A percentile compares a stretch with the other conserved stretches of the same genome.
These are phyloP conservation scores for Enteromius paludinosus DNA, from an alignment of 2,797 vertebrate species.

Conservation along the genomic window DNA sequence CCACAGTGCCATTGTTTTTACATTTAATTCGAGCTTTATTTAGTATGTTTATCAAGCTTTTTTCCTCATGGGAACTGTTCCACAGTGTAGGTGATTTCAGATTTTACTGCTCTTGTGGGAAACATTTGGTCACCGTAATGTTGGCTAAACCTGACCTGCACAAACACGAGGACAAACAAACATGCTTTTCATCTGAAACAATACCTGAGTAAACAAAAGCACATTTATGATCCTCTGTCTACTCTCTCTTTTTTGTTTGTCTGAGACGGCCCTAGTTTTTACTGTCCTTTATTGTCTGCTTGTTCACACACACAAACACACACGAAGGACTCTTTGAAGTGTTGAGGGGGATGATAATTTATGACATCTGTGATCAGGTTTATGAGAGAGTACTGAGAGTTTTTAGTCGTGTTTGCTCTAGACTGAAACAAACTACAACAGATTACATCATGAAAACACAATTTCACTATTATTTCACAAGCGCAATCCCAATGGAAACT, in stretches of 20 bases:
- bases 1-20: no score
- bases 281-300: slow-evolving; percentile 23
- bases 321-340: slow-evolving; percentile 68
- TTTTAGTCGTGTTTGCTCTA: slow-evolving; percentile 11
- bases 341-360: slow-evolving; percentile 62
- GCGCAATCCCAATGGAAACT: not conserved
- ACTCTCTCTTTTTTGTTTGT: slow-evolving; percentile 20
- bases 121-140: slow-evolving; percentile 6
- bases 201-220: slow-evolving; percentile 9
- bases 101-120: slow-evolving; percentile 52
- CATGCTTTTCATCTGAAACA: not conserved
- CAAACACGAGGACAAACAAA: slow-evolving; percentile 66
- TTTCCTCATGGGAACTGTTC: not conserved
- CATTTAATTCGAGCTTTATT: not conserved
- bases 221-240: slow-evolving; percentile 6
- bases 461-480: not conserved
- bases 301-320: slow-evolving; percentile 59
- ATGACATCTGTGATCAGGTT: slow-evolving; percentile 64
- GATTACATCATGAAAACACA: not conserved
- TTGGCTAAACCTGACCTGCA: slow-evolving; percentile 61
- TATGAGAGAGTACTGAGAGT: not conserved
- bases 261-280: not conserved
- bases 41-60: not conserved
- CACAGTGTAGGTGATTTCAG: slow-evolving; percentile 61
- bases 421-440: not conserved